These are phyloP conservation scores for Fukomys damarensis DNA, from an alignment of 2,113 vertebrate species.

Conservation along the genomic window DNA sequence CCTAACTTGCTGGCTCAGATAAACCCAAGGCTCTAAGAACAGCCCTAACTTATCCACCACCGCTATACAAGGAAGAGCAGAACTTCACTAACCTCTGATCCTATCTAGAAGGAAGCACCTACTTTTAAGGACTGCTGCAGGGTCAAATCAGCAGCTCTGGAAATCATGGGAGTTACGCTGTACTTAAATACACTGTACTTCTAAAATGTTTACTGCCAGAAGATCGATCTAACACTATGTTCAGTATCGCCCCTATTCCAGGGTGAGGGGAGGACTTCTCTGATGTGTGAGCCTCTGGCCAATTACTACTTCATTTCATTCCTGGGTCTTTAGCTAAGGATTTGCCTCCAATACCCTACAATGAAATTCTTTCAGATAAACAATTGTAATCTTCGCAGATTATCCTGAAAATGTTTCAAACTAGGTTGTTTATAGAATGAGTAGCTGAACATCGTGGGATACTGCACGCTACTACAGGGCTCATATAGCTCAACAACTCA, in stretches of 20 bases:
- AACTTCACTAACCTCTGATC: not conserved
- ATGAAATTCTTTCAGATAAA: not conserved
- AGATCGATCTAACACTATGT: not conserved
- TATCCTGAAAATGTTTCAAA: not conserved
- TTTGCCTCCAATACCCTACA: not conserved
- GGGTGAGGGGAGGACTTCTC: not conserved
- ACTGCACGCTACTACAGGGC: not conserved
- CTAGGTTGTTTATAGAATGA: not conserved
- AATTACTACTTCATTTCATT: not conserved
- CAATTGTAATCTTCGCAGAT: not conserved
- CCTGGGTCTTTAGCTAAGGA: not conserved
- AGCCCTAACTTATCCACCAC: not conserved
- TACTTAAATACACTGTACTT: constrained; percentile 3
- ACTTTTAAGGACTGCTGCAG: not conserved
- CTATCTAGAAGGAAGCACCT: not conserved
- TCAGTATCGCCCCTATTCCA: not conserved
- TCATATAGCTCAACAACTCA: not conserved
- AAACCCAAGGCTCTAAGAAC: not conserved
- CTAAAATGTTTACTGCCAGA: constrained; percentile 19
- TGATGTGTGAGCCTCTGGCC: not conserved
- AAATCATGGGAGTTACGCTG: not conserved
- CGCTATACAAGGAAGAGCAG: not conserved
- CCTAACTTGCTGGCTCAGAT: not conserved
- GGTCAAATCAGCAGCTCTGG: not conserved
- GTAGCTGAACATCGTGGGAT: not conserved